Evolutionary conservation across 2,888 invertebrate species (phyloP).

Genomic region (Diplazon laetatorius): DNA sequence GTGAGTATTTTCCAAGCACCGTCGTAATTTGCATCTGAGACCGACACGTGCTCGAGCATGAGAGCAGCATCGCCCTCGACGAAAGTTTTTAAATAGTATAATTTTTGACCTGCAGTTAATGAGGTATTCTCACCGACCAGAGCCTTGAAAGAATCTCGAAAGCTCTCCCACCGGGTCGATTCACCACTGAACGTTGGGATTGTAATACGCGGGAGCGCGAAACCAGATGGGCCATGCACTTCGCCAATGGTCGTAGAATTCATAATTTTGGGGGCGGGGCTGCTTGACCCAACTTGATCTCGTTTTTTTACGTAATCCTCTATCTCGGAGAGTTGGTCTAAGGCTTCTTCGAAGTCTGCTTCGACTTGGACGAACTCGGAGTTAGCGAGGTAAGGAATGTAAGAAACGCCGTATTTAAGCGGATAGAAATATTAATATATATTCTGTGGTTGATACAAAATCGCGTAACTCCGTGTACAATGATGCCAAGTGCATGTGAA

Average conservation of each 20-base stretch:
- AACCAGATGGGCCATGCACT: not conserved
- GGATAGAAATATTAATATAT: too few relatives aligned
- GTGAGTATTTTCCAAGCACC: too few relatives aligned
- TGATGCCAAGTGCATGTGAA: too few relatives aligned
- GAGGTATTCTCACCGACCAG: slow-evolving; percentile 29
- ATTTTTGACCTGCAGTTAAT: slow-evolving; percentile 32
- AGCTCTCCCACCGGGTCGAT: slow-evolving; percentile 20
- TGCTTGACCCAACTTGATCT: not conserved
- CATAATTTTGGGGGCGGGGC: not conserved
- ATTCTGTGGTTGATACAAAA: too few relatives aligned
- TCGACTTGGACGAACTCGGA: slow-evolving; percentile 3
- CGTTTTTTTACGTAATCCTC: slow-evolving; percentile 22
- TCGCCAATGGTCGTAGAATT: slow-evolving; percentile 15
- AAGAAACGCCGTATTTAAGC: too few relatives aligned
- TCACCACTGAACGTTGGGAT: slow-evolving; percentile 43
- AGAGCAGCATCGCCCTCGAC: too few relatives aligned
- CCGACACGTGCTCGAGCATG: too few relatives aligned
- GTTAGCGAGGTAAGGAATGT: slow-evolving; percentile 6
- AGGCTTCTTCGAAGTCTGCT: slow-evolving; percentile 20
- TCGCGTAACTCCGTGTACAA: too few relatives aligned
- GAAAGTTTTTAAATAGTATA: not conserved
- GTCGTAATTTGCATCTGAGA: too few relatives aligned
- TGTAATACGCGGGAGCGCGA: slow-evolving; percentile 38
- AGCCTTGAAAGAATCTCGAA: slow-evolving; percentile 25
- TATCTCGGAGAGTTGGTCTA: slow-evolving; percentile 24